Base-by-base conservation (phyloP, 2,797 vertebrate species). In the Gambelia wislizenii region DNA sequence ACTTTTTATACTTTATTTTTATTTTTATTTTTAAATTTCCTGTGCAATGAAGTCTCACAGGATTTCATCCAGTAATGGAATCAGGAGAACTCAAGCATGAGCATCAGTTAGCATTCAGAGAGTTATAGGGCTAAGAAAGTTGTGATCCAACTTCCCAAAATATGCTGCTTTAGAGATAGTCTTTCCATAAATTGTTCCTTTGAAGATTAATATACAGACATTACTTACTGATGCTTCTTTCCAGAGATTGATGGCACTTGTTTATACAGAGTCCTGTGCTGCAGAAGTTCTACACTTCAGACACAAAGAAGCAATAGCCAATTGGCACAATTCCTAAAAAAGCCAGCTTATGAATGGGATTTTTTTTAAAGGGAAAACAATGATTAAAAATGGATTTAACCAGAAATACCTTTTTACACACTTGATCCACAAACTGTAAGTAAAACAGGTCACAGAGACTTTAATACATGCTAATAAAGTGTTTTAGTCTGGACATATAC, bases 401-500 rank as follows among this genome's bases (percentile, higher is more conserved):
- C n/a, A 79, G 59, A 79, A 33, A 56, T 33, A 52, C 0, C 0
- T 78, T 84, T 91, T 94, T 88, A 72, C 83, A 52, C 36, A 86
- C 18, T 84, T 1, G 0, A 12, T 92, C 88, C 64, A 49, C 87
- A 90, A 92, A 47, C 4, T 27, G 4, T 84, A 90, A 75, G 47
- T 84, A 80, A 89, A 91, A 87, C 44, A 82, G 52, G 42, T 92
- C 61, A 42, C 52, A 6, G 52, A 91, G 18, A 13, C 1, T 33
- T 81, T 84, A 82, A 70, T 5, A 20, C 47, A 75, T 83, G 36
- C 1, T 78, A 30, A 84, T 42, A 74, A 96, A 89, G 72, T 76
- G 16, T 56, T 92, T 81, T 54, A 30, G 92, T 89, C 22, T 61
- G 92, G 22, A 44, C 25, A 52, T 30, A 89, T 47, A 85, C 76